phyloP scores from a whole-genome alignment of 2,888 invertebrate genomes.

The Scelioninae gen. 1 region DNA sequence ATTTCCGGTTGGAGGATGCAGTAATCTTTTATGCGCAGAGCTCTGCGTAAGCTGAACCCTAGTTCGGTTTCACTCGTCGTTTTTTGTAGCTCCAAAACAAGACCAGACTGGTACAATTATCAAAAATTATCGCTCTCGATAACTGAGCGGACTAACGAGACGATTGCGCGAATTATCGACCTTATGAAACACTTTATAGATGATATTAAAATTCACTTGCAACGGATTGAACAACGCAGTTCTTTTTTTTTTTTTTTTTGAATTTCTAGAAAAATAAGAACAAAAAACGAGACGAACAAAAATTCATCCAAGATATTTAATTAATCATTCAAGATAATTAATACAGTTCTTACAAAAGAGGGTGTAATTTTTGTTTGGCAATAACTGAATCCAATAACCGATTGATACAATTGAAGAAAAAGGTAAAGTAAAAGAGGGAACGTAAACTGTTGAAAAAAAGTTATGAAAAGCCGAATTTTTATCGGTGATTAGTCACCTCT shows the following conservation, averaged over 20 bases:
- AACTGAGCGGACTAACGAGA: constrained; percentile 27
- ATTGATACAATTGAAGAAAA: not conserved
- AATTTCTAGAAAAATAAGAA: not conserved
- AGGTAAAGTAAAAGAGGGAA: not conserved
- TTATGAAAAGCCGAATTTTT: constrained; percentile 34
- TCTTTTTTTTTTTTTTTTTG: constrained; percentile 24
- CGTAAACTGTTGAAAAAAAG: not conserved
- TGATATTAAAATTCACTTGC: constrained; percentile 12
- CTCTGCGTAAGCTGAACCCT: constrained; percentile 32
- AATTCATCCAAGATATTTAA: too few relatives aligned
- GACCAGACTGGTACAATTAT: constrained; percentile 8
- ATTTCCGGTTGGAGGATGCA: constrained; percentile 53
- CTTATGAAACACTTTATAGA: constrained; percentile 20
- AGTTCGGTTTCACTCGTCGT: constrained; percentile 8
- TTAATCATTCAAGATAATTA: too few relatives aligned
- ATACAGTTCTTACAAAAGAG: too few relatives aligned
- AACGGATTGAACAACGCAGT: constrained; percentile 1
- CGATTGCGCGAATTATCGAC: constrained; percentile 37
- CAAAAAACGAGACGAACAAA: too few relatives aligned
- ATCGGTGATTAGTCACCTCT: constrained; percentile 29
- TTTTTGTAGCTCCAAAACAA: constrained; percentile 5
- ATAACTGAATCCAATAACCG: not conserved
- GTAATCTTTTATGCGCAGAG: constrained; percentile 46
- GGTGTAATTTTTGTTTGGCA: not conserved
- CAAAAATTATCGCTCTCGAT: constrained; percentile 28